Percentiles rank a stretch among this genome's conserved stretches.
Conservation (phyloP, 2,888 invertebrate species). For the Drosophila paramelanica region DNA sequence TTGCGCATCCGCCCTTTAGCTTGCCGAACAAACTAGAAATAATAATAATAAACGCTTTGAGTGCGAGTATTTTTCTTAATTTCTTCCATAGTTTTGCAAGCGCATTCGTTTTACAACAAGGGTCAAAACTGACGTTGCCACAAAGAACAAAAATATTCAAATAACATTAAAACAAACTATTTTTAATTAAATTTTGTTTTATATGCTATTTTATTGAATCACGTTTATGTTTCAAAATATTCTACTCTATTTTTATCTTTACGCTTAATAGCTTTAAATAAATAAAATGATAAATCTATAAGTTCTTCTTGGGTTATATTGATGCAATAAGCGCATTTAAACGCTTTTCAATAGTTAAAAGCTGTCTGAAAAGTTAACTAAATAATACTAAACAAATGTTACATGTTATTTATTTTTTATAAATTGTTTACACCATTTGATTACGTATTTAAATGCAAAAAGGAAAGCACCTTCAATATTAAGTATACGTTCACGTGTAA, state of each 20-base stretch:
- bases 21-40: constrained; percentile 42
- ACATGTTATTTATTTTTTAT: no score
- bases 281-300: background rate
- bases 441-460: background rate
- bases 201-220: background rate
- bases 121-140: constrained; percentile 27
- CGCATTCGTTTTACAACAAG: constrained; percentile 34
- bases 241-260: background rate
- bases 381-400: no score
- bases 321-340: background rate
- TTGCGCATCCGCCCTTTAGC: constrained; percentile 22
- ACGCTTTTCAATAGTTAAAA: no score
- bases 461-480: background rate
- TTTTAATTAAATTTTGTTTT: constrained; percentile 55
- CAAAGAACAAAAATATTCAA: background rate
- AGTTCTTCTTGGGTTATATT: background rate
- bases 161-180: constrained; percentile 17
- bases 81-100: constrained; percentile 52
- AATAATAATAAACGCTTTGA: constrained; percentile 70
- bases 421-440: background rate
- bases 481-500: constrained; percentile 1
- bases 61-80: constrained; percentile 69
- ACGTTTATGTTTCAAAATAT: background rate
- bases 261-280: no score
- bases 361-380: no score